Base-by-base conservation (phyloP, 30 jellyfish, hydroid and myxozoan species). In the Pelagia noctiluca region DNA sequence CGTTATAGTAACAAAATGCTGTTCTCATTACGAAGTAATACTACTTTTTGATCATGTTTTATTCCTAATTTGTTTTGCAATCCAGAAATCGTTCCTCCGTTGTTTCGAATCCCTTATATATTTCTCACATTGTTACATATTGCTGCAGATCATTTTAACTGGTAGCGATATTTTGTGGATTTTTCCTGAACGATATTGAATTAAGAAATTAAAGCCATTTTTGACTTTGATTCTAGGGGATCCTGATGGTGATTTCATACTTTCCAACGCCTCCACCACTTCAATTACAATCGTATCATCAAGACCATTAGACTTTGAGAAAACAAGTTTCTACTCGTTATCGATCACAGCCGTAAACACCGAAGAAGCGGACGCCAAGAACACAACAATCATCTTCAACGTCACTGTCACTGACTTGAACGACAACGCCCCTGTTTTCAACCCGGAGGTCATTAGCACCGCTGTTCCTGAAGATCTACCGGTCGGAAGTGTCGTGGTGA, bases 361-460 rank as follows among this genome's bases (percentile, higher is more conserved):
- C 2, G 97, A 94, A 34, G 99, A 94, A 49, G 89, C 99, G 0
- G 87, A 82, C 50, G 88, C 89, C 3, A 76, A 70, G 34, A 83
- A 86, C 66, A 79, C 91, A 19, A 62, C 83, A 25, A 83, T 89
- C 67, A 71, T 68, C 7, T 88, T 80, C 82, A 88, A 70, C 50
- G 62, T 94, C 35, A 78, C 88, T 18, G 96, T 94, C 22, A 62
- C 53, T 28, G 97, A 94, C 50, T 79, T 33, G 2, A 94, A 94
- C 71, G 99, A 94, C 72, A 80, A 88, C 35, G 92, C 97, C 22
- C 99, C 99, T 1, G 86, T 49, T 5, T 94, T 94, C 69, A 34
- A 11, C 38, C 88, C 81, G 19, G 50, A 64, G 22, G 33, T 74
- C 23, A 76, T 89, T 25, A 21, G 65, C 18, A 80, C 33, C 2